Base-by-base conservation (phyloP, 2,113 vertebrate genomes). In the Erpornis zantholeuca region DNA sequence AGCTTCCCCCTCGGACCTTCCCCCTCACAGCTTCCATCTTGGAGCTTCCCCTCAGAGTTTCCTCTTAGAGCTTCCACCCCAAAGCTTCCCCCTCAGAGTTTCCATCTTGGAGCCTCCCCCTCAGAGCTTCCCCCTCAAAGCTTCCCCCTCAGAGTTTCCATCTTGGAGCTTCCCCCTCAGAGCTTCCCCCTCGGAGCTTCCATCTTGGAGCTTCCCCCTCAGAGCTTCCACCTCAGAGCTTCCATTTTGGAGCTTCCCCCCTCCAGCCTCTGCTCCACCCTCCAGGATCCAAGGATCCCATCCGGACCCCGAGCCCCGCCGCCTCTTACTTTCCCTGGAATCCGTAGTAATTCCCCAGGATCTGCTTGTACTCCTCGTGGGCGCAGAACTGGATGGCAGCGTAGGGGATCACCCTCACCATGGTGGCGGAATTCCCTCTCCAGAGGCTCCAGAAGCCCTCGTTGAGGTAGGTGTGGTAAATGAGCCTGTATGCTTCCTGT, bases 301-400 rank as follows among this genome's bases (percentile, higher is more conserved):
- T 15, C 24, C 20, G 27, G 12, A 25, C 2, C 9, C 88, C 35
- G 24, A 61, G 61, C 60, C 73, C 83, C 0, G 3, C 40, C 2
- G 71, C 64, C 12, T 93, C 99, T 98, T 98, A 99, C 99, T 98
- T 99, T 96, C 99, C 99, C 93, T 98, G 98, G 96, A 99, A 99
- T 96, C 99, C 99, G 3, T 98, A 99, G 97, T 99, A 99, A 25
- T 88, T 96, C 35, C 99, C 99, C 92, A 99, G 98, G 77, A 99
- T 89, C 35, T 97, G 96, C 93, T 99, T 99, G 98, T 99, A 99
- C 96, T 99, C 98, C 88, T 99, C 99, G 1, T 99, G 99, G 0
- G 99, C 98, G 28, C 99, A 99, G 98, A 99, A 99, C 98, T 99
- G 99, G 91, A 99, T 99, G 98, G 99, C 99, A 8, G 99, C 99